Evolutionary conservation across 2,797 vertebrate species (phyloP).

Genomic region (Amblyopsis hoosieri): DNA sequence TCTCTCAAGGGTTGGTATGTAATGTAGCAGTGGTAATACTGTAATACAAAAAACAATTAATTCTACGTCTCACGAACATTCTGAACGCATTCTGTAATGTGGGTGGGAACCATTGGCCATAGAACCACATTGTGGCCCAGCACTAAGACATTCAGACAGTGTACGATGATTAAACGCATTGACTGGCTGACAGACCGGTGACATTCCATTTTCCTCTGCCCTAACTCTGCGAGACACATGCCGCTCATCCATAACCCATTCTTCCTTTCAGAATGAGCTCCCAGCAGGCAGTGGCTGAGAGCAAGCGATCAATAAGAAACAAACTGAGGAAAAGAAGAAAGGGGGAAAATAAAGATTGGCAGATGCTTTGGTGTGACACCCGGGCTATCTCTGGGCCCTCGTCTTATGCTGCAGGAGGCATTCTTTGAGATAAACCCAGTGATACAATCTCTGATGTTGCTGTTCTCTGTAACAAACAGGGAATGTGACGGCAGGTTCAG

Average conservation of each 20-base stretch:
- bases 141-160: not conserved
- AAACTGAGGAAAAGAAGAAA: conserved; percentile 27
- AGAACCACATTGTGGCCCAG: no score
- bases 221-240: not conserved
- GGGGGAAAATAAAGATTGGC: conserved; percentile 40
- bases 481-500: conserved; percentile 11
- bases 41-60: no score
- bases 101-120: no score
- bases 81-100: not conserved
- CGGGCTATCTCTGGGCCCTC: not conserved
- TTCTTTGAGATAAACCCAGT: conserved; percentile 3
- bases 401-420: conserved; percentile 34
- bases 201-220: conserved; percentile 32
- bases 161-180: conserved; percentile 26
- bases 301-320: conserved; percentile 46
- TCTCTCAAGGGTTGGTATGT: no score
- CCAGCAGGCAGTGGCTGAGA: conserved; percentile 17
- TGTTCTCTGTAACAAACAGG: not conserved
- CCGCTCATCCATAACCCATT: conserved; percentile 23
- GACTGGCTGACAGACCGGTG: conserved; percentile 14
- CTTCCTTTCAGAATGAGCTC: conserved; percentile 22
- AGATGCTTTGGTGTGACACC: conserved; percentile 19
- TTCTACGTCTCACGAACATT: no score
- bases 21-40: no score
- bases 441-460: conserved; percentile 1